Base-by-base conservation (phyloP, 1,140 invertebrate species). In the Drosophila repletoides region DNA sequence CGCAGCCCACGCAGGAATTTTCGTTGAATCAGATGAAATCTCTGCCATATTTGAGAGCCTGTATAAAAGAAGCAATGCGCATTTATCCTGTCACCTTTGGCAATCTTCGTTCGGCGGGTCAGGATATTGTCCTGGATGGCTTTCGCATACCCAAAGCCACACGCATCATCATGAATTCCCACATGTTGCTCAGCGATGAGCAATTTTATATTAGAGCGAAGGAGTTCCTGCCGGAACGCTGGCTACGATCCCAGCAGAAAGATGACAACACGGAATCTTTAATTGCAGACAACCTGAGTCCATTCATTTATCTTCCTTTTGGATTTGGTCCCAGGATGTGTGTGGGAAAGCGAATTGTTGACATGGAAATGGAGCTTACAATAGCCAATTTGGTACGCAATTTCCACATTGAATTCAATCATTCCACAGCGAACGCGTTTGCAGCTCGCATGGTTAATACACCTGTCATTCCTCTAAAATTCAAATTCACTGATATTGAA, bases 51-150 rank as follows among this genome's bases (percentile, higher is more conserved):
- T 76, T 92, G 34, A 91, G 92, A 76, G 91, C 91, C 5, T 91
- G 91, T 51, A 91, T 92, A 21, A 92, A 91, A 59, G 92, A 92
- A 49, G 94, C 94, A 10, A 91, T 97, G 21, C 92, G 95, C 84
- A 92, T 97, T 89, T 95, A 94, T 90, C 96, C 96, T n/a, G 95
- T 97, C 2, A 95, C 96, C n/a, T 93, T 96, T 52, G 96, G 95
- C 28, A 95, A 97, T 76, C 93, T 94, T 3, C 92, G 96, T 63
- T 93, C 94, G 53, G 92, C 95, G 48, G 94, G 94, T 46, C 92
- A 93, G 28, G 94, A 97, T 74, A 92, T 95, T 0, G 91, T 95
- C 5, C 93, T 98, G 38, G 92, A 93, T 43, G 96, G 95, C 29
- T 97, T 96, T 76, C 91, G 93, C 59, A 93, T 98, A 56, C 97